phyloP scores from a whole-genome alignment of 2,888 invertebrate genomes.

The Oligia latruncula region DNA sequence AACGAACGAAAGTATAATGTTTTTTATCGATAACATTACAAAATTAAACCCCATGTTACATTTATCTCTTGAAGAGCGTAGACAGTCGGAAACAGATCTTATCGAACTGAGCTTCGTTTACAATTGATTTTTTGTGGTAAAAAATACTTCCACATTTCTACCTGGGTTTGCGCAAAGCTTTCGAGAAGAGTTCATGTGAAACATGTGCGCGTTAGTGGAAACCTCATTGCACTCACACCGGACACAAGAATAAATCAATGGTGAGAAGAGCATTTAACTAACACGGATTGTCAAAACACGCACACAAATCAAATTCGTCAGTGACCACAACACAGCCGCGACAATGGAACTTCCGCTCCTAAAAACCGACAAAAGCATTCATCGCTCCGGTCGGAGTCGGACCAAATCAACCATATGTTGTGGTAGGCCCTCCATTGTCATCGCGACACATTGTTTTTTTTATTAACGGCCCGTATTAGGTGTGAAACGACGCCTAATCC shows the following conservation, averaged over 20 bases:
- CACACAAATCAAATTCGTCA: conserved; percentile 80
- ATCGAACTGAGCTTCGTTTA: conserved; percentile 72
- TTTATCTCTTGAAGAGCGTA: conserved; percentile 68
- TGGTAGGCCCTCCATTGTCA: conserved; percentile 74
- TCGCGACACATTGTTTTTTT: conserved; percentile 64
- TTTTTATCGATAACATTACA: conserved; percentile 74
- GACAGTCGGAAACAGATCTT: conserved; percentile 76
- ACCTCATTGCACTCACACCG: conserved; percentile 64
- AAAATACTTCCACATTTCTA: conserved; percentile 64
- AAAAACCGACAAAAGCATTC: conserved; percentile 78
- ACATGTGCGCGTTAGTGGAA: conserved; percentile 56
- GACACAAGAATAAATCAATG: conserved; percentile 73
- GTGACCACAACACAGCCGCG: conserved; percentile 78
- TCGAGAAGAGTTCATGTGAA: conserved; percentile 51
- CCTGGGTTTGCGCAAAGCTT: conserved; percentile 74
- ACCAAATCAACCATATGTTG: conserved; percentile 74
- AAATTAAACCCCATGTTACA: conserved; percentile 76
- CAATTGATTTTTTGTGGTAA: conserved; percentile 67
- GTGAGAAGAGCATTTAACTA: conserved; percentile 74
- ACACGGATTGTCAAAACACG: conserved; percentile 83
- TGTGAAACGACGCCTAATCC: conserved; percentile 78
- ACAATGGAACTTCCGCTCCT: conserved; percentile 82
- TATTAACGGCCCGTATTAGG: conserved; percentile 73
- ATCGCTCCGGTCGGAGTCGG: conserved; percentile 65
- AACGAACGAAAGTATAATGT: conserved; percentile 69